Conservation (phyloP, 1,140 invertebrate genomes). For the Drosophila jambulina region DNA sequence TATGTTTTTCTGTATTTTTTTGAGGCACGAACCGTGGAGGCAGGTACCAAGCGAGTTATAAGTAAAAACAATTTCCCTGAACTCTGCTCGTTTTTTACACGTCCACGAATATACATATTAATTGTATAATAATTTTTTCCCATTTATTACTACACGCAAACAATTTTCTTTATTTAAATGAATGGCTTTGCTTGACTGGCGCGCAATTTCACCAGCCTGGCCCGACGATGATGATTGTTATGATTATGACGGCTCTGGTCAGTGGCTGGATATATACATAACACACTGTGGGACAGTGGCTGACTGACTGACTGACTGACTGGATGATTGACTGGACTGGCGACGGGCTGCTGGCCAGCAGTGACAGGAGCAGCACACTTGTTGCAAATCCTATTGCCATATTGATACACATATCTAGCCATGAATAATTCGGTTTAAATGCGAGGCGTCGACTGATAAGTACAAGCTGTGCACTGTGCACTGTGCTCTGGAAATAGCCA, state of each 20-base stretch:
- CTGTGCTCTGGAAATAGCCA: conserved; percentile 65
- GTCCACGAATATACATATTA: conserved; percentile 45
- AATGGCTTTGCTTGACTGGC: conserved; percentile 70
- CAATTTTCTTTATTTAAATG: conserved; percentile 81
- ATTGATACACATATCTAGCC: conserved; percentile 21
- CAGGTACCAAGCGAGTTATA: conserved; percentile 40
- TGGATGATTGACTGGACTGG: conserved; percentile 30
- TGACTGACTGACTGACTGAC: conserved; percentile 19
- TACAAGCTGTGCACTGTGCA: conserved; percentile 49
- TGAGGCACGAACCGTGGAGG: conserved; percentile 60
- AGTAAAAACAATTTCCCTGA: conserved; percentile 26
- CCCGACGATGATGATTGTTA: conserved; percentile 7
- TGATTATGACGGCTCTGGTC: conserved; percentile 17
- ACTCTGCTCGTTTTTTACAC: conserved; percentile 25
- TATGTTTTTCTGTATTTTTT: conserved; percentile 10
- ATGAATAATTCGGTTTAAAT: conserved; percentile 70
- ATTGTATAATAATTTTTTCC: conserved; percentile 76
- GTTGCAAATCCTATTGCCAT: conserved; percentile 43
- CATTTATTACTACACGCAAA: conserved; percentile 71
- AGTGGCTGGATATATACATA: conserved; percentile 16
- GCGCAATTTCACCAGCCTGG: conserved; percentile 66
- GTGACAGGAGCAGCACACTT: conserved; percentile 56
- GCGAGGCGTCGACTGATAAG: conserved; percentile 66
- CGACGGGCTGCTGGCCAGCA: conserved; percentile 26
- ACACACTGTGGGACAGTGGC: conserved; percentile 19